phyloP scores from a whole-genome alignment of 2,797 vertebrate species.

The Melanotaenia boesemani region DNA sequence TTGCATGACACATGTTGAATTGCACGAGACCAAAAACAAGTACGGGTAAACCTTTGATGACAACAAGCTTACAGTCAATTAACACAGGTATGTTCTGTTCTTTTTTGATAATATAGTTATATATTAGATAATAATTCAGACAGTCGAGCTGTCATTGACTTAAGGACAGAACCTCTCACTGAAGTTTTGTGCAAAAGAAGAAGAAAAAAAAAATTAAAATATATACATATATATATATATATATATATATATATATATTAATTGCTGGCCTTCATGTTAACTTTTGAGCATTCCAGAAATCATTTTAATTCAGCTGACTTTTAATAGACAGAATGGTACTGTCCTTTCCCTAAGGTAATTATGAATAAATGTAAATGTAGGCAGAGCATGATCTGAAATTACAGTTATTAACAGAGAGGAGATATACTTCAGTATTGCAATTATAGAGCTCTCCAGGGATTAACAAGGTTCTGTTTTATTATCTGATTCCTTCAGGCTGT shows the following conservation, averaged over 20 bases:
- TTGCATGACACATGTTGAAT: conserved; percentile 36
- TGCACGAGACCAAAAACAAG: conserved; percentile 11
- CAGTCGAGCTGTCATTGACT: conserved; percentile 23
- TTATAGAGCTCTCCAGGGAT: conserved; percentile 77
- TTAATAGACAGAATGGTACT: conserved; percentile 69
- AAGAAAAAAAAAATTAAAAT: no score
- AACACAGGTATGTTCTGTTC: not conserved
- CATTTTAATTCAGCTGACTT: conserved; percentile 57
- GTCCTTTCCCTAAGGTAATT: conserved; percentile 79
- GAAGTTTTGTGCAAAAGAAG: conserved; percentile 22
- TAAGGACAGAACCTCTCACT: not conserved
- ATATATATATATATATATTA: no score
- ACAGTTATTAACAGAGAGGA: conserved; percentile 74
- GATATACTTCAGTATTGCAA: conserved; percentile 76
- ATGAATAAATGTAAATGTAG: conserved; percentile 81
- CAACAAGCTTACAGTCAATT: not conserved
- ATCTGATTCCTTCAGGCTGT: conserved; percentile 78
- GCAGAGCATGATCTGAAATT: conserved; percentile 76
- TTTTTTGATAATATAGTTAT: not conserved
- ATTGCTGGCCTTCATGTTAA: conserved; percentile 33
- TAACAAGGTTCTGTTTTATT: conserved; percentile 80
- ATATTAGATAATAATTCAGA: conserved; percentile 15
- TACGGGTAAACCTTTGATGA: not conserved
- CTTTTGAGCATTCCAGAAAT: conserved; percentile 47
- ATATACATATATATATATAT: no score